Conservation (phyloP, 2,113 vertebrate species). For the Ceratotherium simum region DNA sequence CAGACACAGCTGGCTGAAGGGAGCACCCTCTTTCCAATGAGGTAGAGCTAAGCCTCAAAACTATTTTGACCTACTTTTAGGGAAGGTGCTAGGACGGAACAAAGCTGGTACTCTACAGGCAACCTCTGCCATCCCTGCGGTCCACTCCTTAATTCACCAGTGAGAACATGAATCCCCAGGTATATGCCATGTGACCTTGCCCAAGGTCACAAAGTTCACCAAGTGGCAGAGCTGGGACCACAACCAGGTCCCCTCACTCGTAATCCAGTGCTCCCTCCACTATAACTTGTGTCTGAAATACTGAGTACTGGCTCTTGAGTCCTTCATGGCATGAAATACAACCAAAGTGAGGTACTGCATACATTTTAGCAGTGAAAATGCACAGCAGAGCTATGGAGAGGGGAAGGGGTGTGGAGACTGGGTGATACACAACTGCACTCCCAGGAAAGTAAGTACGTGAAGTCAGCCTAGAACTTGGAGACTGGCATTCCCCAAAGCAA, state of each 20-base stretch:
- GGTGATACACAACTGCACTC: rapidly evolving
- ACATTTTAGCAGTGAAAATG: background rate
- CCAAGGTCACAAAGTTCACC: background rate
- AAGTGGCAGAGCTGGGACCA: background rate
- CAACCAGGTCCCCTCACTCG: background rate
- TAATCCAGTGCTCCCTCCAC: background rate
- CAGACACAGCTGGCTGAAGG: background rate
- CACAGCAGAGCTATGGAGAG: rapidly evolving
- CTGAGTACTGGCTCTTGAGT: background rate
- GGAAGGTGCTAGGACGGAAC: background rate
- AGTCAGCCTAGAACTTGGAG: background rate
- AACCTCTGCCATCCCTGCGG: background rate
- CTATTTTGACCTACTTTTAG: background rate
- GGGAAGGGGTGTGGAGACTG: rapidly evolving
- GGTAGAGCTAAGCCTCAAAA: background rate
- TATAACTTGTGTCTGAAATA: too few relatives aligned
- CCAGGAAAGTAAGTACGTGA: rapidly evolving
- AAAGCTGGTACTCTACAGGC: background rate
- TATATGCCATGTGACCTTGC: too few relatives aligned
- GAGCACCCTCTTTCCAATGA: background rate
- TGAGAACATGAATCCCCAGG: background rate
- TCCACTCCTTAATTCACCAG: background rate
- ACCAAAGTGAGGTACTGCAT: background rate
- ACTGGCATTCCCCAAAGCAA: background rate
- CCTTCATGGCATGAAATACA: background rate